These are phyloP conservation scores for Hermatobates lingyangjiaoensis DNA, from an alignment of 1,140 invertebrate genomes.

Conservation along the genomic window DNA sequence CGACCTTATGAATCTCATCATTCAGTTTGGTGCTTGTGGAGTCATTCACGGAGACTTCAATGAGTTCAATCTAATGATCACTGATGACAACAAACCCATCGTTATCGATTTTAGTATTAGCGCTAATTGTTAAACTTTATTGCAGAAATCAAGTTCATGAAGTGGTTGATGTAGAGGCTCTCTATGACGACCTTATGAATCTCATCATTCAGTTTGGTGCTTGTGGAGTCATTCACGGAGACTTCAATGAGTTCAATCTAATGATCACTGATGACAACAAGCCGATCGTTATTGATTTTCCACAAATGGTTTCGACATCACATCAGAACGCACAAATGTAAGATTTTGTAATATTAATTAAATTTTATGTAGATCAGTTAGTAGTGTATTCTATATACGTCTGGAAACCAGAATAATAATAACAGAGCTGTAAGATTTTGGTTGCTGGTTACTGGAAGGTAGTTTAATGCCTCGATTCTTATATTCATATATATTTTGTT, in stretches of 20 bases:
- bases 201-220: constrained; percentile 79
- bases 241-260: constrained; percentile 99
- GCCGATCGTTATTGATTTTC: constrained; percentile 92
- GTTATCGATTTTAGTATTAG: constrained; percentile 98
- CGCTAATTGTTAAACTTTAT: too few species aligned
- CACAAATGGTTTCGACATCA: constrained; percentile 93
- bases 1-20: constrained; percentile 86
- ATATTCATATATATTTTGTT: neutral
- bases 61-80: constrained; percentile 94
- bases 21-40: constrained; percentile 76
- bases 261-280: constrained; percentile 64
- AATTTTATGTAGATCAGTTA: neutral
- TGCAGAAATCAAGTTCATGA: constrained; percentile 62
- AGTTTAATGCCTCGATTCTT: neutral
- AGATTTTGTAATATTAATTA: constrained; percentile 19
- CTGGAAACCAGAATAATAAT: too few species aligned
- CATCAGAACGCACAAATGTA: constrained; percentile 82
- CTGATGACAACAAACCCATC: constrained; percentile 55
- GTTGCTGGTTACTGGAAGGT: too few species aligned
- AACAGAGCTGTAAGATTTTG: too few species aligned
- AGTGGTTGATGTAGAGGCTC: constrained; percentile 49
- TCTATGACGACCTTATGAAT: constrained; percentile 93
- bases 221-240: constrained; percentile 94
- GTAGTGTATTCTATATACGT: neutral
- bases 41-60: constrained; percentile 99